A percentile compares a stretch with the other conserved stretches of the same genome.
Conservation (phyloP, 2,797 vertebrate species). For the Sylvia borin region DNA sequence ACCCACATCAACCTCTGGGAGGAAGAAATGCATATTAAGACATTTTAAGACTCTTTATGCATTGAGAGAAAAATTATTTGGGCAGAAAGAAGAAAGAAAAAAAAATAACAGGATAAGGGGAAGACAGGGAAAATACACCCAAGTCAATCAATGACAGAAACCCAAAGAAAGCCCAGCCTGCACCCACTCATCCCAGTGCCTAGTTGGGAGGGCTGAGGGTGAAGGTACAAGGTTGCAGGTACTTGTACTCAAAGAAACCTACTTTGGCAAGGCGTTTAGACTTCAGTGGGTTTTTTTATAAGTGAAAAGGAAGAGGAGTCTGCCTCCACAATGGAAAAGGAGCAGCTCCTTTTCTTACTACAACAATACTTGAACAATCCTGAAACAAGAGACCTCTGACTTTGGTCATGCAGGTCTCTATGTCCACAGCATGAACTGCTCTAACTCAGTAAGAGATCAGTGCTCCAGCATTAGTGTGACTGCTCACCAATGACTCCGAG, state of each 20-base stretch:
- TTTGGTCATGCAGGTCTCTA: background rate
- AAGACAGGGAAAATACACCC: background rate
- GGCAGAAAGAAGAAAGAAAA: background rate
- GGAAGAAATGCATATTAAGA: background rate
- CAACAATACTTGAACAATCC: background rate
- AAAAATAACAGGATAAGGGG: background rate
- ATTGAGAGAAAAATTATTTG: background rate
- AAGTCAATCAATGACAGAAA: background rate
- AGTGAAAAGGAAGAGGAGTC: background rate
- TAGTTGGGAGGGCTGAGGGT: background rate
- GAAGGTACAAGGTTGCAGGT: background rate
- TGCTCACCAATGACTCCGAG: constrained; percentile 94
- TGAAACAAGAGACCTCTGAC: background rate
- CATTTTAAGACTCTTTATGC: background rate
- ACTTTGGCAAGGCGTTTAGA: background rate
- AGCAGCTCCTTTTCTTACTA: background rate
- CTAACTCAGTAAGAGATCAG: background rate
- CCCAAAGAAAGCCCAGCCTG: background rate
- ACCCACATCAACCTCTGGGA: background rate
- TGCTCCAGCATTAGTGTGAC: background rate
- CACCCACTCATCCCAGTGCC: background rate
- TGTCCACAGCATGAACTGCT: background rate
- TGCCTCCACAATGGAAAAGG: background rate
- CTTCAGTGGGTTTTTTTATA: background rate
- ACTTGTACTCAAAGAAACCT: background rate